Evolutionary conservation across 2,888 invertebrate species (phyloP), one percentile per base, ranked within the genome.

Genomic region (Drosophila kuntzei): DNA sequence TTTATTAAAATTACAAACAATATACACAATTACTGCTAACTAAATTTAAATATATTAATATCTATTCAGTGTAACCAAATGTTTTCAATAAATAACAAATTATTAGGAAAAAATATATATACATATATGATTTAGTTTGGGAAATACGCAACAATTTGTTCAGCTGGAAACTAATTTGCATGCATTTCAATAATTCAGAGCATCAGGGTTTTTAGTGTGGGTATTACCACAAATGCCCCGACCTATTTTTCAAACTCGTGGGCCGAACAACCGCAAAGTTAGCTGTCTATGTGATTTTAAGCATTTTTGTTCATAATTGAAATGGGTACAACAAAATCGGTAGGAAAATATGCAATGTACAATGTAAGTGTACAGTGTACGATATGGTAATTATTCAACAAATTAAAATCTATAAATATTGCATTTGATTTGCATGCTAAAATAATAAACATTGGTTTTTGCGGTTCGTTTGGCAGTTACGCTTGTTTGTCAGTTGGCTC

Each of bases 391-490:
- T 78, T 74, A 81, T 87, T 67, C 47, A 69, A 69, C 76, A 84
- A 74, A 80, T 71, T 68, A 65, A 79, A 76, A 76, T 83, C 68
- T 70, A 85, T 85, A 79, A 85, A 85, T 85, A 86, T 79, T 85
- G 69, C 50, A 85, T 86, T 83, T 77, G 73, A 83, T 88, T 83
- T 76, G 79, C 67, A 77, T 83, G 88, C 84, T 84, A 77, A 88
- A 83, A 85, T 88, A 86, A 85, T 88, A 85, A 85, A 85, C 79
- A 85, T 86, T 86, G 77, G 80, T 75, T 76, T 63, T 51, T 79
- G 88, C 39, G 85, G 85, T 73, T 71, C 32, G 62, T 63, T 67
- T 64, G 49, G 60, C 58, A 61, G 55, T 54, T 61, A 51, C 44
- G 64, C 34, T 58, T 73, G 44, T 74, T 76, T 80, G 71, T 71